Evolutionary conservation across 2,797 vertebrate genomes (phyloP).

Genomic region (Chelon labrosus): DNA sequence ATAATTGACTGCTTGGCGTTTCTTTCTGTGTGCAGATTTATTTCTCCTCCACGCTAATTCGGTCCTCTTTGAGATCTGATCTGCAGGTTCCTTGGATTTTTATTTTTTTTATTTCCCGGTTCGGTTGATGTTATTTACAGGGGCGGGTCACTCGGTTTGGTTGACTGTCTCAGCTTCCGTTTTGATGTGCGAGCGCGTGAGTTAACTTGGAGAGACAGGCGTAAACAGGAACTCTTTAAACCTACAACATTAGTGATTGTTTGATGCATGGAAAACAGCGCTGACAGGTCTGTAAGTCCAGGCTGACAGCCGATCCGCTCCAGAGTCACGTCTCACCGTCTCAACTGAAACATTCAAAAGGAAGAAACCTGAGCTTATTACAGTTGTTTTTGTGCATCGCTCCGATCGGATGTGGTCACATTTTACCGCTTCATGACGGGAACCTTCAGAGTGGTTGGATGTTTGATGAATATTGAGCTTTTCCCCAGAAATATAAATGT

Average conservation of each 20-base stretch:
- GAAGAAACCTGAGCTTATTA: slow-evolving; percentile 15
- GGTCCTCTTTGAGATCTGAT: slow-evolving; percentile 61
- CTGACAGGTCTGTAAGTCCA: slow-evolving; percentile 62
- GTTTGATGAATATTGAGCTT: slow-evolving; percentile 9
- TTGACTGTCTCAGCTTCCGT: slow-evolving; percentile 50
- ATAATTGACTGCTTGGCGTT: slow-evolving; percentile 68
- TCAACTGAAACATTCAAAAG: slow-evolving; percentile 51
- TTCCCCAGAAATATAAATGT: slow-evolving; percentile 6
- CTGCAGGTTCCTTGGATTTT: slow-evolving; percentile 32
- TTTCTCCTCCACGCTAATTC: slow-evolving; percentile 69
- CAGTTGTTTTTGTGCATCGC: slow-evolving; percentile 25
- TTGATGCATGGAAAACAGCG: slow-evolving; percentile 65
- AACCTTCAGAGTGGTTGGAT: background rate
- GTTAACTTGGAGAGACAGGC: slow-evolving; percentile 60
- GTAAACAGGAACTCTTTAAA: slow-evolving; percentile 70
- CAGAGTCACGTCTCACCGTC: slow-evolving; percentile 44
- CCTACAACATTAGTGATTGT: slow-evolving; percentile 49
- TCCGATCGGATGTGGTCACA: slow-evolving; percentile 31
- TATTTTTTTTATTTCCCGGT: background rate
- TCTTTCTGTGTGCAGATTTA: slow-evolving; percentile 48
- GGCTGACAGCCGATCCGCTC: slow-evolving; percentile 48
- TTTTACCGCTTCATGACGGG: slow-evolving; percentile 26
- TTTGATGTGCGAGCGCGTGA: slow-evolving; percentile 50
- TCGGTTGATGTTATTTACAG: slow-evolving; percentile 75
- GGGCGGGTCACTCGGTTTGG: slow-evolving; percentile 48